Evolutionary conservation across 2,888 invertebrate genomes (phyloP), one percentile per base, ranked within the genome.

Genomic region (Calliopum simillimum): DNA sequence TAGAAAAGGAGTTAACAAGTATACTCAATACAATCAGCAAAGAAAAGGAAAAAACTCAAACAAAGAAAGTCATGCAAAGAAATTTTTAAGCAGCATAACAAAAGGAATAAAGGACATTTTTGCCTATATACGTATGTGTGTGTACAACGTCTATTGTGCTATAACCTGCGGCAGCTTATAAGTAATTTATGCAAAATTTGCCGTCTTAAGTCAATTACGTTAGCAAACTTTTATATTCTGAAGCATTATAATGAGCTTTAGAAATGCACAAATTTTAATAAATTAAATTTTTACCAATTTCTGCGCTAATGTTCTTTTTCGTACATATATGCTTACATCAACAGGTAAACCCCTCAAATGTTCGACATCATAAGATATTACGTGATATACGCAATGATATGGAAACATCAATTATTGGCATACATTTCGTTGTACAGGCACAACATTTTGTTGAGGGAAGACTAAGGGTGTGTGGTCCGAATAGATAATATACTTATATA

Each of bases 371-470:
- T 68, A 82, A 82, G 73, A 80, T 84, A 47, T 72, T 83, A 33
- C 78, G 79, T 14, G 85, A 84, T 73, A 12, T 76, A 6, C 82
- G 83, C 63, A 83, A 79, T 59, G 82, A 87, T 66, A 84, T 88
- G 82, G 87, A 88, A 76, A 82, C 87, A n/a, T 85, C 89, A 41
- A 84, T 87, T 69, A 85, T 88, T 70, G 87, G 88, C 64, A 86
- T 89, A 44, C 88, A 88, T 75, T 89, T 89, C 79, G 85, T 87
- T 65, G 85, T 89, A 12, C 87, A 85, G 53, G 81, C 85, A 68
- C 86, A 88, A 43, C 88, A 89, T 80, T 89, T 89, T 76, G 80
- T 83, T 21, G 83, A 84, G 63, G 88, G 89, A n/a, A 88, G 88
- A 79, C 81, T 89, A 44, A 89, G 88, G 85, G 88, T 87, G 70